Conservation (phyloP, 1,140 invertebrate genomes). For the Conopomorpha cramerella region DNA sequence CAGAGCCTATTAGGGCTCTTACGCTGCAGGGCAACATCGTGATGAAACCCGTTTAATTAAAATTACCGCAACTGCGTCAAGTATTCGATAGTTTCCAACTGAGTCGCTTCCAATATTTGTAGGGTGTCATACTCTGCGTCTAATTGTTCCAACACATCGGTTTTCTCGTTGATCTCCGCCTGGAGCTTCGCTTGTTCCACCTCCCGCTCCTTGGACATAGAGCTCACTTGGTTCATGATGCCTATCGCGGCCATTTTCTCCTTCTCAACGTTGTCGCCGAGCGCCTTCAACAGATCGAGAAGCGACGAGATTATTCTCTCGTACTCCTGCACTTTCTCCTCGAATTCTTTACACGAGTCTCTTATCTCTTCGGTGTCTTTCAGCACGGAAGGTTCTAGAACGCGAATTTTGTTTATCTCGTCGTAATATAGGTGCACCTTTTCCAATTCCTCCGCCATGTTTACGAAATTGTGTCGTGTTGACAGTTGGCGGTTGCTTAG, state of each 20-base stretch:
- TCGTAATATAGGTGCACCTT: slow-evolving; percentile 83
- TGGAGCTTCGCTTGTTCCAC: slow-evolving; percentile 78
- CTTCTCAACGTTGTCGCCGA: slow-evolving; percentile 79
- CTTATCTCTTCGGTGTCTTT: slow-evolving; percentile 79
- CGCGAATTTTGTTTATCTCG: slow-evolving; percentile 83
- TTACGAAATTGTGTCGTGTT: too few relatives aligned
- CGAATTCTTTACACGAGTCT: slow-evolving; percentile 82
- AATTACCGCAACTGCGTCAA: slow-evolving; percentile 56
- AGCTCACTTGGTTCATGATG: slow-evolving; percentile 78
- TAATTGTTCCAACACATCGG: slow-evolving; percentile 79
- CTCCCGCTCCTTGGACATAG: slow-evolving; percentile 80
- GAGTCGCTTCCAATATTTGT: slow-evolving; percentile 80
- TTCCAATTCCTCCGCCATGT: slow-evolving; percentile 74
- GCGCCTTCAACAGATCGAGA: slow-evolving; percentile 71
- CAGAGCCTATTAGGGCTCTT: too few relatives aligned
- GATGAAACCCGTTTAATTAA: too few relatives aligned
- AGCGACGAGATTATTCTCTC: slow-evolving; percentile 77
- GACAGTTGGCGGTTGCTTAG: background rate
- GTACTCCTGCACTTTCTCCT: slow-evolving; percentile 79
- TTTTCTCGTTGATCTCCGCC: slow-evolving; percentile 81
- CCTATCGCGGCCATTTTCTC: slow-evolving; percentile 89
- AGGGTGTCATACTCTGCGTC: slow-evolving; percentile 80
- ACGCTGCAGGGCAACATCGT: too few relatives aligned
- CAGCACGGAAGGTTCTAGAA: slow-evolving; percentile 77
- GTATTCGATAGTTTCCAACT: slow-evolving; percentile 81